Evolutionary conservation across 2,113 vertebrate species (phyloP).

Genomic region (Oncorhynchus gorbuscha): DNA sequence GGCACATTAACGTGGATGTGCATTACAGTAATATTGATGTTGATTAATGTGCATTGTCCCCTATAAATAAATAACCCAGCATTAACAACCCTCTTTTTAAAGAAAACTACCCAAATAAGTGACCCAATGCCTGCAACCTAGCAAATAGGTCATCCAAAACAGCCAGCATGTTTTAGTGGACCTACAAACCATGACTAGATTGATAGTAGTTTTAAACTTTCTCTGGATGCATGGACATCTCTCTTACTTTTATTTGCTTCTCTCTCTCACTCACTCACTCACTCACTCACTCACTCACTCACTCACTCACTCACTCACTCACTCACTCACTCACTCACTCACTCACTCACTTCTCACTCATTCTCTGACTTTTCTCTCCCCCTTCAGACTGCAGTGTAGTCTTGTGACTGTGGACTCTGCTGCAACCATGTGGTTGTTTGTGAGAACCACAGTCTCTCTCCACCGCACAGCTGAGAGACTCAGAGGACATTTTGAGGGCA

Average conservation of each 20-base stretch:
- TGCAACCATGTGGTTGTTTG: conserved; percentile 1
- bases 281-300: not conserved
- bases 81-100: too few species aligned
- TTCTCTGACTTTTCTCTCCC: not conserved
- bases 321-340: not conserved
- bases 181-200: not conserved
- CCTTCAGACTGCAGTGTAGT: not conserved
- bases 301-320: not conserved
- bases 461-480: not conserved
- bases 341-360: not conserved
- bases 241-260: not conserved
- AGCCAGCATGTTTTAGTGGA: not conserved
- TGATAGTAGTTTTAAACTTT: not conserved
- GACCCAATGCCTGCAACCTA: too few species aligned
- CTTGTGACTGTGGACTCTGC: conserved; percentile 1
- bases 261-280: not conserved
- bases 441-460: not conserved
- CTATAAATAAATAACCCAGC: too few species aligned
- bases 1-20: too few species aligned
- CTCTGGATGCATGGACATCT: not conserved
- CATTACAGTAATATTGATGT: too few species aligned
- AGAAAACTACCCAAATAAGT: too few species aligned
- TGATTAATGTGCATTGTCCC: too few species aligned
- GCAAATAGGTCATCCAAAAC: too few species aligned
- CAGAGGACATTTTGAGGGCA: conserved; percentile 22